Evolutionary conservation across 1,140 invertebrate species (phyloP).

Genomic region (Hormaphis cornu): DNA sequence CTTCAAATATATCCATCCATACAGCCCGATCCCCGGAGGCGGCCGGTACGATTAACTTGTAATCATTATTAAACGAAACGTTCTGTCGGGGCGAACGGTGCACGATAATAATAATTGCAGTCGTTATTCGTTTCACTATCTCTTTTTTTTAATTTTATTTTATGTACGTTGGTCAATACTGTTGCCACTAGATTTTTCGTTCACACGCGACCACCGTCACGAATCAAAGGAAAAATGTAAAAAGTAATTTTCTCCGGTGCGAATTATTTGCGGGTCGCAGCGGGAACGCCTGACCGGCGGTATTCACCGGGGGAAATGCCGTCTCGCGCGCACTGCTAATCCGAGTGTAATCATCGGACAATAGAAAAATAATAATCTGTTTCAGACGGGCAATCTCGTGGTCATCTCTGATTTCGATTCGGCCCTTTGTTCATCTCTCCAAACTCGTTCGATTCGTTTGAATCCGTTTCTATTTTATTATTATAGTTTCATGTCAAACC

Average conservation of each 20-base stretch:
- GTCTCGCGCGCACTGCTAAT: neutral
- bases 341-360: neutral
- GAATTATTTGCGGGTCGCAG: too few relatives aligned
- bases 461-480: too few relatives aligned
- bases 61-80: neutral
- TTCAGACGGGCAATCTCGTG: neutral
- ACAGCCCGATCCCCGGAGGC: neutral
- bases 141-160: neutral
- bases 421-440: neutral
- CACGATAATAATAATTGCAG: too few relatives aligned
- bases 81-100: neutral
- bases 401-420: neutral
- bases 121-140: too few relatives aligned
- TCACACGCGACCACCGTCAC: too few relatives aligned
- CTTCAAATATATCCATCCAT: too few relatives aligned
- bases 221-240: too few relatives aligned
- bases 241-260: too few relatives aligned
- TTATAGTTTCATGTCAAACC: too few relatives aligned
- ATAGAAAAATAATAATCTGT: neutral
- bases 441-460: too few relatives aligned
- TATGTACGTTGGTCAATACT: neutral
- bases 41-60: neutral
- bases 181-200: too few relatives aligned
- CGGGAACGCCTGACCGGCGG: too few relatives aligned
- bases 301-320: neutral